Conservation (phyloP, 2,797 vertebrate species). For the Nyctalus aviator region DNA sequence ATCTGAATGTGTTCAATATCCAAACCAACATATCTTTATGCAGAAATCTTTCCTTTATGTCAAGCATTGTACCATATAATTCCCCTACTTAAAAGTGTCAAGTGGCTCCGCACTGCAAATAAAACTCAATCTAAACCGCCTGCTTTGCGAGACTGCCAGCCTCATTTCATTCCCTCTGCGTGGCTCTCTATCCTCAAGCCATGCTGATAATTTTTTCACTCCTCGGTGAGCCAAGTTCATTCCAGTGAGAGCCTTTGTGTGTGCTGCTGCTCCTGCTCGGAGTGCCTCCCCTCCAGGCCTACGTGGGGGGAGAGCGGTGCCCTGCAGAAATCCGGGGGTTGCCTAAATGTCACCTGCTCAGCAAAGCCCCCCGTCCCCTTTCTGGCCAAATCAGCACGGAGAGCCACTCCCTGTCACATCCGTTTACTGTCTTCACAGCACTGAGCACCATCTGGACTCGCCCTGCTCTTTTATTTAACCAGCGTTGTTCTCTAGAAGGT, state of each 20-base stretch:
- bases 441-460: neutral
- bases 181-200: neutral
- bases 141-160: neutral
- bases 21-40: neutral
- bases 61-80: neutral
- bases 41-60: neutral
- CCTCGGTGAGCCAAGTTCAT: neutral
- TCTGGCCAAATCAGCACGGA: neutral
- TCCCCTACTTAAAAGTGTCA: neutral
- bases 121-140: neutral
- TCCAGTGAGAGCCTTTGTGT: neutral
- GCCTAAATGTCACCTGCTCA: neutral
- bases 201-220: neutral
- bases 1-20: neutral
- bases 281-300: neutral
- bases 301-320: too few species aligned
- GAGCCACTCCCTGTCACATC: neutral
- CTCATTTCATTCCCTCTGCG: neutral
- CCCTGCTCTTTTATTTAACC: neutral
- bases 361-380: neutral
- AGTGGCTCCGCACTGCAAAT: neutral
- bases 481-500: neutral
- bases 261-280: neutral
- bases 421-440: neutral
- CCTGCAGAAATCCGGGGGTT: neutral